Percentiles rank a stretch among this genome's conserved stretches.
Evolutionary conservation across 1,140 invertebrate genomes (phyloP).

Genomic region (Prorops nasuta): DNA sequence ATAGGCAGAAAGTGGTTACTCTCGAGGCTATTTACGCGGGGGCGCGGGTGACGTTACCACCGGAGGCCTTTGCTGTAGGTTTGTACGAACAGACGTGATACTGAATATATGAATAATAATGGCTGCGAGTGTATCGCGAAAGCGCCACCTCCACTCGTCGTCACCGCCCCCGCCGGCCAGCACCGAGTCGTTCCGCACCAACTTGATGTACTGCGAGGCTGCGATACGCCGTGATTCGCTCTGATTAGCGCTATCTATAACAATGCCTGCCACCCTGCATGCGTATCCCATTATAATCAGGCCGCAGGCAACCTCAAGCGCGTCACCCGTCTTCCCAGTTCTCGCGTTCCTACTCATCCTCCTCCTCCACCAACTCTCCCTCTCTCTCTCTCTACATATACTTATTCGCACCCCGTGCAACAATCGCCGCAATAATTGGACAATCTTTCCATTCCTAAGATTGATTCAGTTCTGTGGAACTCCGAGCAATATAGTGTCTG

Average conservation of each 20-base stretch:
- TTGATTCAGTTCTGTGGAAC: too few relatives aligned
- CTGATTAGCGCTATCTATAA: constrained; percentile 54
- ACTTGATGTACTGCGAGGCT: constrained; percentile 38
- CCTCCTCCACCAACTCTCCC: neutral
- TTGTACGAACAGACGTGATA: constrained; percentile 51
- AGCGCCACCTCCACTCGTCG: constrained; percentile 34
- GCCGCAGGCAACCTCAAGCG: constrained; percentile 2
- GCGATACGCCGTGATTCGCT: constrained; percentile 49
- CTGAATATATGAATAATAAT: constrained; percentile 59
- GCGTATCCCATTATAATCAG: constrained; percentile 18
- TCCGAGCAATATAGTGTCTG: too few relatives aligned
- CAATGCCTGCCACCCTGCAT: constrained; percentile 35
- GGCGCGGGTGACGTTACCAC: constrained; percentile 29
- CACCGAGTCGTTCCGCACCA: too few relatives aligned
- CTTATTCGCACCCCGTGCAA: constrained; percentile 6
- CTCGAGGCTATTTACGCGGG: constrained; percentile 38
- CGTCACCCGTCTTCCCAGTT: neutral
- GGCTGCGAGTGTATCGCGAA: constrained; percentile 39
- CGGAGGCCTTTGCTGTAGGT: constrained; percentile 30
- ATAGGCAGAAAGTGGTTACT: constrained; percentile 28
- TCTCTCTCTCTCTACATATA: neutral
- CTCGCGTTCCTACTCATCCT: constrained; percentile 16
- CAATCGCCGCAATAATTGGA: too few relatives aligned
- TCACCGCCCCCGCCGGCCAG: constrained; percentile 19
- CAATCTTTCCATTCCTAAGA: too few relatives aligned